Evolutionary conservation across 2,113 vertebrate genomes (phyloP).

Genomic region (Heterotis niloticus): DNA sequence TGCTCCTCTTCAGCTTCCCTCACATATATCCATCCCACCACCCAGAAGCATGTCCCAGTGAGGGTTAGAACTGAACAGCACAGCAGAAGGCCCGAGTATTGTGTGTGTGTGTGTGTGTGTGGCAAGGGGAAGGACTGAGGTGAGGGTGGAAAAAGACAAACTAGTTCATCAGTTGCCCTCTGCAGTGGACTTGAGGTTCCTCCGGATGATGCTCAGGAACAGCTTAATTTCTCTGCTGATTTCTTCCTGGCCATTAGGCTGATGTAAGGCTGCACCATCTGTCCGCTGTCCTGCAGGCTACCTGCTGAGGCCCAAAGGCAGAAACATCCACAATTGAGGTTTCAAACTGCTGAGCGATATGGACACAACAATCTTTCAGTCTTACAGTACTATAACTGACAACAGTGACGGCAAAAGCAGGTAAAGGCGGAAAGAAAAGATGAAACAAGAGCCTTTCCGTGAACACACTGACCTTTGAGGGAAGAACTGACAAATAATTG

Average conservation of each 20-base stretch:
- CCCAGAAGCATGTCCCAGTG: not conserved
- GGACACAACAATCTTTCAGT: too few species aligned
- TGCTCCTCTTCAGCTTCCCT: not conserved
- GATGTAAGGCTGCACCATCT: not conserved
- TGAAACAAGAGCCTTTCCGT: too few species aligned
- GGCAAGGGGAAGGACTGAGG: not conserved
- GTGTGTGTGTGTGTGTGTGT: not conserved
- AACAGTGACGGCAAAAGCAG: too few species aligned
- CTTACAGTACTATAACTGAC: too few species aligned
- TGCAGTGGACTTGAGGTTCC: not conserved
- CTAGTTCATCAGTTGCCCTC: slow-evolving; percentile 11
- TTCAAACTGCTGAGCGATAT: too few species aligned
- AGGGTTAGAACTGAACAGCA: not conserved
- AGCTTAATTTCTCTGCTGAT: not conserved
- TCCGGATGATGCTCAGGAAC: not conserved
- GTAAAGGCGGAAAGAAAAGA: too few species aligned
- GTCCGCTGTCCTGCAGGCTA: not conserved
- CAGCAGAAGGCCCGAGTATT: not conserved
- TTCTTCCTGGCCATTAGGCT: not conserved
- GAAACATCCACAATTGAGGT: too few species aligned
- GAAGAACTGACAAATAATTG: not conserved
- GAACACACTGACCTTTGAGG: too few species aligned
- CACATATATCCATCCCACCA: not conserved
- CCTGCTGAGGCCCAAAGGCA: not conserved
- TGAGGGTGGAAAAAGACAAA: not conserved